Percentiles rank a stretch among this genome's conserved stretches.
Evolutionary conservation across 2,888 invertebrate species (phyloP).

Genomic region (Apeira syringaria): DNA sequence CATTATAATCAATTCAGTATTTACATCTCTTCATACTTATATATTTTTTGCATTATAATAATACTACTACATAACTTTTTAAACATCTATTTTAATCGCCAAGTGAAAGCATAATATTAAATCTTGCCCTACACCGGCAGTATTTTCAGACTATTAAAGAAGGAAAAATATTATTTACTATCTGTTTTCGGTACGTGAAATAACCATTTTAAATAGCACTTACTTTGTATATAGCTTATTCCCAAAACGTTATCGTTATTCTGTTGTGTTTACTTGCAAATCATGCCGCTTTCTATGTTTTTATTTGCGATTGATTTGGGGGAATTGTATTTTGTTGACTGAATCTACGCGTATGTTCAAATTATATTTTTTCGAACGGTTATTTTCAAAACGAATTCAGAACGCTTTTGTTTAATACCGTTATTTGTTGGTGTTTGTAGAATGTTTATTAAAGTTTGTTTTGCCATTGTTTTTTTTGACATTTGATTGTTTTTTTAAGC

Average conservation of each 20-base stretch:
- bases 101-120: too few relatives aligned
- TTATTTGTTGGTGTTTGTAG: slow-evolving; percentile 47
- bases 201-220: not conserved
- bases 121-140: too few relatives aligned
- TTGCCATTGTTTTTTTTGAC: slow-evolving; percentile 30
- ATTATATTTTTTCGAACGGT: slow-evolving; percentile 45
- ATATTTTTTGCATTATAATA: too few relatives aligned
- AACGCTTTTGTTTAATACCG: slow-evolving; percentile 52
- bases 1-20: too few relatives aligned
- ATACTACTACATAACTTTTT: too few relatives aligned
- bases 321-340: slow-evolving; percentile 49
- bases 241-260: slow-evolving; percentile 36
- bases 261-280: slow-evolving; percentile 33
- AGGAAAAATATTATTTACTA: too few relatives aligned
- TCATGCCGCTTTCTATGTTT: slow-evolving; percentile 34
- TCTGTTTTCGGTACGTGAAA: too few relatives aligned
- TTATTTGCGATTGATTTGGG: slow-evolving; percentile 48
- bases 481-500: slow-evolving; percentile 4
- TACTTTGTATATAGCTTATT: slow-evolving; percentile 32
- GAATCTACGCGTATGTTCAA: slow-evolving; percentile 39
- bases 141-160: too few relatives aligned
- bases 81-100: too few relatives aligned
- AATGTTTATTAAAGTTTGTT: slow-evolving; percentile 47
- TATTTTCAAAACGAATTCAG: slow-evolving; percentile 46
- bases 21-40: too few relatives aligned